These are phyloP conservation scores for Mallateleia sp. DNA, from an alignment of 2,888 invertebrate genomes.

Conservation along the genomic window DNA sequence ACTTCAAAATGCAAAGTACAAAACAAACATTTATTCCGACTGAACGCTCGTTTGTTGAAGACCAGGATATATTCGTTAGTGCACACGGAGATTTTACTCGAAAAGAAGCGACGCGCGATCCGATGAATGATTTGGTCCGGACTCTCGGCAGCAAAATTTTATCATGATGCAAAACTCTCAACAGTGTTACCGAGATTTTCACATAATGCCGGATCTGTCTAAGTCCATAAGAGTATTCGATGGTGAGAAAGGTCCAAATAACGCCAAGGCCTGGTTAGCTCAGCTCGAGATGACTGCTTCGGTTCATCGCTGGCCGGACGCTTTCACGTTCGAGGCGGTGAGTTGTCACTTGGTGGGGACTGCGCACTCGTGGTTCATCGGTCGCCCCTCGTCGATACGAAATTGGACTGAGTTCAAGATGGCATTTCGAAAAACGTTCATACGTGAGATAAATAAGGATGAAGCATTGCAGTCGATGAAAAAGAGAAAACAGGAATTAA, in stretches of 20 bases:
- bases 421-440: conserved; percentile 26
- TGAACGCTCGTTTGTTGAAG: too few relatives aligned
- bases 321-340: conserved; percentile 52
- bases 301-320: conserved; percentile 56
- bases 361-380: conserved; percentile 51
- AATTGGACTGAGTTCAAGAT: conserved; percentile 22
- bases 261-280: neutral
- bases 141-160: too few relatives aligned
- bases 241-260: neutral
- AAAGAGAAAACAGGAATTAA: conserved; percentile 15
- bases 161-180: too few relatives aligned
- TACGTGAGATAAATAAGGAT: conserved; percentile 34
- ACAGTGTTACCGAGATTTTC: neutral
- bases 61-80: too few relatives aligned
- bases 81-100: too few relatives aligned
- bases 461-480: conserved; percentile 57
- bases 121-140: too few relatives aligned
- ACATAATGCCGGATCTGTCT: conserved; percentile 16
- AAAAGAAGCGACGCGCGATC: too few relatives aligned
- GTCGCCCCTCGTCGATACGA: conserved; percentile 29
- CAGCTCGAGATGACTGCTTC: neutral
- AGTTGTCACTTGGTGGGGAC: conserved; percentile 55
- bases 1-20: too few relatives aligned
- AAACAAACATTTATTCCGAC: too few relatives aligned
- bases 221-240: neutral